These are phyloP conservation scores for Drosophila sproati DNA, from an alignment of 1,140 invertebrate genomes.

Conservation along the genomic window DNA sequence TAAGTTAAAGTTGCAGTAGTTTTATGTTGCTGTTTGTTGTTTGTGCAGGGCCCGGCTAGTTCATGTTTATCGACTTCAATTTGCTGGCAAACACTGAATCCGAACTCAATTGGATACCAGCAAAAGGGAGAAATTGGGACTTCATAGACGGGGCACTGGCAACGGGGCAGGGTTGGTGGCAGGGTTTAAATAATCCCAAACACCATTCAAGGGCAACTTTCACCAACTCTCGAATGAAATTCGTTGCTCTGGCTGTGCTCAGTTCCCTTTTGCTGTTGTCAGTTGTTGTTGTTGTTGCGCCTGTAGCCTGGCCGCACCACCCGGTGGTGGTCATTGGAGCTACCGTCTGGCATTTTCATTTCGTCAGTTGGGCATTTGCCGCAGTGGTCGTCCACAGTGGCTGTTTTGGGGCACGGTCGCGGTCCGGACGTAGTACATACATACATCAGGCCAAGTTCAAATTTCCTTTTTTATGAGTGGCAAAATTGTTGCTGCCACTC, in stretches of 20 bases:
- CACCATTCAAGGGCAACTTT: conserved; percentile 81
- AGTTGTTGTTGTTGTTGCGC: conserved; percentile 18
- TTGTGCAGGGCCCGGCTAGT: conserved; percentile 6
- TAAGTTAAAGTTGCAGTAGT: conserved; percentile 5
- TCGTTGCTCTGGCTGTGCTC: conserved; percentile 32
- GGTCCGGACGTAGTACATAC: conserved; percentile 63
- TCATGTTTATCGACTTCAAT: conserved; percentile 75
- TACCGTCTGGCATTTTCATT: conserved; percentile 77
- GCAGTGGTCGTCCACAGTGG: conserved; percentile 77
- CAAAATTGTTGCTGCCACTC: conserved; percentile 47
- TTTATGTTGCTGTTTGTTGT: neutral
- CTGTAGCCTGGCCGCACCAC: conserved; percentile 10
- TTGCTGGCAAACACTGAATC: conserved; percentile 61
- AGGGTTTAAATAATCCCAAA: conserved; percentile 65
- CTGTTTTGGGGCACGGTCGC: conserved; percentile 53
- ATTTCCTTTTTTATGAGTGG: conserved; percentile 70
- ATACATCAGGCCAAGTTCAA: conserved; percentile 81
- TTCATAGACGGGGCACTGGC: conserved; percentile 3
- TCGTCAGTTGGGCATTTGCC: conserved; percentile 61
- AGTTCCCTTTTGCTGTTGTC: conserved; percentile 9
- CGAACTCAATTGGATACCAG: conserved; percentile 63
- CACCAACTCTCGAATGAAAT: conserved; percentile 65
- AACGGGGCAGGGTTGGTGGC: conserved; percentile 7
- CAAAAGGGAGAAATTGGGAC: conserved; percentile 36
- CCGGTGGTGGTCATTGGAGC: conserved; percentile 26